phyloP scores from a whole-genome alignment of 2,113 vertebrate genomes.

The Diphyllodes magnificus region DNA sequence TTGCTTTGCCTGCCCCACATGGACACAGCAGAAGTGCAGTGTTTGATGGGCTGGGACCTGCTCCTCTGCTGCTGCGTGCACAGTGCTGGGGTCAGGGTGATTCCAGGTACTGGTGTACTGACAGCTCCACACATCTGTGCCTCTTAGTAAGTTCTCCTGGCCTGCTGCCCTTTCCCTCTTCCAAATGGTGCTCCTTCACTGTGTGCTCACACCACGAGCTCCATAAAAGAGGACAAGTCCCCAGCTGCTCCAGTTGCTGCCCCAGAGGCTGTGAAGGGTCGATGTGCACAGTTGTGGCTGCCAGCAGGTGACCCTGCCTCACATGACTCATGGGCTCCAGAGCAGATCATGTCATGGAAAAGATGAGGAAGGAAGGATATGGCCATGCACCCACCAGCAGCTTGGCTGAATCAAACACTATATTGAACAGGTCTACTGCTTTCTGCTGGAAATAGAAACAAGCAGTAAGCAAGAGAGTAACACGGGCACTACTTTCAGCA shows the following conservation, averaged over 20 bases:
- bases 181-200: accelerated
- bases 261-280: accelerated
- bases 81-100: accelerated
- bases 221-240: not conserved
- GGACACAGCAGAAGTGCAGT: not conserved
- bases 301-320: not conserved
- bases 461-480: not conserved
- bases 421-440: not conserved
- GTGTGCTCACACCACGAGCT: not conserved
- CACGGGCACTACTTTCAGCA: not conserved
- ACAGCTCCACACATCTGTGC: not conserved
- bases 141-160: not conserved
- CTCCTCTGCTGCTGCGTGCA: not conserved
- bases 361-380: not conserved
- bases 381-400: not conserved
- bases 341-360: not conserved
- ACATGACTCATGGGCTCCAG: not conserved
- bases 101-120: not conserved
- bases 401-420: not conserved
- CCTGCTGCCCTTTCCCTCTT: not conserved
- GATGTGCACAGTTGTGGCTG: accelerated
- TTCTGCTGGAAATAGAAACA: not conserved
- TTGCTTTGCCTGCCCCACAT: not conserved
- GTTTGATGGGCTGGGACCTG: not conserved
- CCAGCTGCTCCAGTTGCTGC: not conserved